Base-by-base conservation (phyloP, 1,140 invertebrate species). In the Pseudomyrmex flavicornis region DNA sequence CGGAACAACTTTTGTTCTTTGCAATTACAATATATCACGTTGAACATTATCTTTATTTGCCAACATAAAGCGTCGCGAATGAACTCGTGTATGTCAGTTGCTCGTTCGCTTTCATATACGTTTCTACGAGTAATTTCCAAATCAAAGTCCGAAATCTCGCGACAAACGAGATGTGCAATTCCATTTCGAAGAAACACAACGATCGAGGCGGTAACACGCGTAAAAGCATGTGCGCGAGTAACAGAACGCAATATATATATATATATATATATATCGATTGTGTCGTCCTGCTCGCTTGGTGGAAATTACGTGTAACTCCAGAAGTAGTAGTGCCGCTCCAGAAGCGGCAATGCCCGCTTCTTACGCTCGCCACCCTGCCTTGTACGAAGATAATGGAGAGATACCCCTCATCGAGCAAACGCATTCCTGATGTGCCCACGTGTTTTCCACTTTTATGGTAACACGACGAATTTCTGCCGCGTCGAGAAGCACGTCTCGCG, bases 311-410 rank as follows among this genome's bases (percentile, higher is more conserved):
- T 35, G 35, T 35, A 35, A 35, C 72, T 46, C 59, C 68, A 10
- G 50, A 10, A 13, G 50, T 13, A 13, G 12, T 4, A 15, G 10
- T 9, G 12, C 52, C 52, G 22, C 44, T 70, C 76, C 76, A 80
- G 20, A 80, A 72, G 20, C 70, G 76, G 76, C 26, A 72, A 72
- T 61, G 65, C 17, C 65, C 12, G 20, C 65, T 80, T 80, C n/a
- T 80, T 80, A 72, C 12, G 5, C 2, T 48, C 26, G 52, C 52
- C 80, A 80, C 48, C 20, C n/a, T 2, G 17, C 5, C 62, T 69
- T 61, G 63, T 70, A 65, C 63, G 2, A 66, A 85, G 82, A 88
- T 75, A 87, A 88, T 84, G 56, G 70, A 68, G 62, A 84, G 58
- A 88, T 80, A 84, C 63, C 46, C 20, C 62, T 80, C 69, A 50